Base-by-base conservation (phyloP, 2,888 invertebrate species). In the Drosophila melanosoma region DNA sequence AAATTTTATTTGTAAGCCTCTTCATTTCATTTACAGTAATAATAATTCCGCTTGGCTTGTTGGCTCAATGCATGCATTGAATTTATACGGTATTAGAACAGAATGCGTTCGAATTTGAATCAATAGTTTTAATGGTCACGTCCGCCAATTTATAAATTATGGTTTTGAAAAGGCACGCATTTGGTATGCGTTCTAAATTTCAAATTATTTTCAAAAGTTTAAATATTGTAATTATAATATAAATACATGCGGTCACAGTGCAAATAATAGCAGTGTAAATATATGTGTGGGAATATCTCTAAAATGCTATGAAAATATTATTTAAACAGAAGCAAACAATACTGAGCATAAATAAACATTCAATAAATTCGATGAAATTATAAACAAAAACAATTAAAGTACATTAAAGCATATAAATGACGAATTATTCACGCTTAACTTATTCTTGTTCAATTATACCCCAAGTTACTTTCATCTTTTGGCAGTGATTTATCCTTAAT, bases 91-190 rank as follows among this genome's bases (percentile, higher is more conserved):
- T 7, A 45, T 49, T 12, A n/a, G 17, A n/a, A 20, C 20, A 6
- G 23, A 48, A 6, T 8, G 20, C 17, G 12, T 10, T 40, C 23
- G 23, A 12, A 36, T 51, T 40, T 20, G 11, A 51, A 20, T 51
- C 33, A 63, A 51, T 51, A n/a, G 26, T 33, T 35, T 35, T 64
- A 26, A n/a, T 10, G 10, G 64, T n/a, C 64, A 49, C 49, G 32
- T 63, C 15, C 17, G 23, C n/a, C 38, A 49, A 49, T 51, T 65
- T 40, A 11, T n/a, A 38, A 49, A 38, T 38, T 38, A n/a, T n/a
- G 33, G 26, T 0, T 57, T 23, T 58, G 12, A 35, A 26, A 62
- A 33, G 45, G 20, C 12, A 20, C 45, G 7, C 45, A n/a, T 63
- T 15, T 60, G 23, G 17, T 35, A 48, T 61, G 62, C 7, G 36